Base-by-base conservation (phyloP, 1,140 invertebrate species). In the Lethrus apterus region DNA sequence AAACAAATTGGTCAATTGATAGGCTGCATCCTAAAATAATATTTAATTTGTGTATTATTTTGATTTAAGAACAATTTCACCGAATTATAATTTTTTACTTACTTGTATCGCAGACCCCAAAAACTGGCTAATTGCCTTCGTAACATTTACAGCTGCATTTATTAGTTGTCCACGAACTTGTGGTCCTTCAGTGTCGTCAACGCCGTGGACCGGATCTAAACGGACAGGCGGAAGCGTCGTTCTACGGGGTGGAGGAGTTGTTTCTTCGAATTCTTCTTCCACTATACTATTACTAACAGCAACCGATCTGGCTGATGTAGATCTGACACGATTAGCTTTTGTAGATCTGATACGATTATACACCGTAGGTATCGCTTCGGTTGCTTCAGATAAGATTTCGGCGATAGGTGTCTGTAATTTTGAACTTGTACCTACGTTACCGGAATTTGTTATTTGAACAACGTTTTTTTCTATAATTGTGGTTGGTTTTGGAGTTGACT, bases 31-130 rank as follows among this genome's bases (percentile, higher is more conserved):
- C 57, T 59, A 46, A 3, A 58, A 58, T 18, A 20, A 40, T 8
- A 10, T 4, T 7, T 19, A 9, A 15, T 40, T 40, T 24, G 0
- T 24, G 3, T 40, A 5, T 23, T 20, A 20, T 14, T 13, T 9
- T 11, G 10, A 3, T 4, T 14, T 14, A 17, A 13, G 10, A 34
- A 34, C 33, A 17, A 14, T 14, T 17, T 34, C 33, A 34, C 3
- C 5, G 8, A 17, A 34, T 13, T 34, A 14, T 14, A 13, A 33
- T 33, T 7, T 7, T 33, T 33, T 4, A 44, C 31, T 56, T 69
- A 83, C 83, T 75, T 81, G 79, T 56, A 86, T 76, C 11, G 82
- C 81, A 56, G 79, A 75, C 57, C 81, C 80, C 56, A 86, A 70
- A 60, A 86, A 84, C 59, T 79, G 77, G 52, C 81, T 80, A 56